Evolutionary conservation across 2,888 invertebrate species (phyloP).

Genomic region (Plagodis pulveraria): DNA sequence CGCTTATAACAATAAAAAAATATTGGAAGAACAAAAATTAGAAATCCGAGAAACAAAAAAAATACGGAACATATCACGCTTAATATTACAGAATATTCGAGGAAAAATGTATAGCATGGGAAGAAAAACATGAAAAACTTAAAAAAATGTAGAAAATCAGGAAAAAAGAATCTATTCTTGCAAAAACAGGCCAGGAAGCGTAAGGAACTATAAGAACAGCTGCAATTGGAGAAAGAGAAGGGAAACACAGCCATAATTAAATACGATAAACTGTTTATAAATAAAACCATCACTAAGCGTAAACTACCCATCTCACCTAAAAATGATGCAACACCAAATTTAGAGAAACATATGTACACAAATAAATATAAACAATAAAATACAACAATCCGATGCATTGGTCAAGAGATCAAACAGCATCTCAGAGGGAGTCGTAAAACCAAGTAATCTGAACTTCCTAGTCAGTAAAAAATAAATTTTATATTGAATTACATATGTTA

Average conservation of each 20-base stretch:
- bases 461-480: background rate
- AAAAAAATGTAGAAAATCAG: constrained; percentile 28
- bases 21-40: no score
- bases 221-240: constrained; percentile 9
- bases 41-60: no score
- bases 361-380: constrained; percentile 12
- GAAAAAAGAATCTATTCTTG: constrained; percentile 27
- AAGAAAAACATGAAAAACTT: constrained; percentile 30
- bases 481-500: no score
- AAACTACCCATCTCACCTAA: constrained; percentile 11
- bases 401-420: constrained; percentile 5
- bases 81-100: constrained; percentile 32
- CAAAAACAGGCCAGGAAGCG: constrained; percentile 30
- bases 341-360: background rate
- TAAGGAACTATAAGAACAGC: constrained; percentile 9
- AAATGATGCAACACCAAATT: background rate
- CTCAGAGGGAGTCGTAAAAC: constrained; percentile 13
- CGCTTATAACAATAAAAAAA: no score
- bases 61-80: constrained; percentile 25
- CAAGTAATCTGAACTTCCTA: constrained; percentile 4
- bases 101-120: constrained; percentile 23
- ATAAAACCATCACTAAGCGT: constrained; percentile 4
- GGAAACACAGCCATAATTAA: constrained; percentile 11
- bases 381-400: background rate
- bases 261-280: constrained; percentile 13